Base-by-base conservation (phyloP, 2,113 vertebrate species). In the Etheostoma spectabile region DNA sequence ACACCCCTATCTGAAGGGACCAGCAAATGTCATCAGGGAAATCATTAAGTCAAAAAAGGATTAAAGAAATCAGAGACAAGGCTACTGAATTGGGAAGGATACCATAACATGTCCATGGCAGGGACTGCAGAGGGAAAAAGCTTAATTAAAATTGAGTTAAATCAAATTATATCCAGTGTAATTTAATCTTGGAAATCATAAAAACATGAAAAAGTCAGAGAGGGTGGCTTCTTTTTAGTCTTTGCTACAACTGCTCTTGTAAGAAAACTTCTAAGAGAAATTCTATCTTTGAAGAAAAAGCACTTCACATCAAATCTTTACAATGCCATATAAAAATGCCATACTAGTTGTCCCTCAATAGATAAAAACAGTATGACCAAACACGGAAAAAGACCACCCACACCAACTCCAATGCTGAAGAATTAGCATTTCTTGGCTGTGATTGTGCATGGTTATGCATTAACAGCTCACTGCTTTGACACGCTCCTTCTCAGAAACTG, bases 361-460 rank as follows among this genome's bases (percentile, higher is more conserved):
- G 68, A 62, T 75, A 53, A 86, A 84, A 84, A 70, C 48, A 77
- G 52, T 56, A 68, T 48, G 51, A 88, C 82, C 83, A 91, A 89
- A 90, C 71, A 87, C 67, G 74, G 73, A 84, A 35, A 83, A 75
- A 77, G 30, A 79, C 73, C 92, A 77, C 93, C 91, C 87, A 92
- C 91, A 83, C 83, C 27, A 80, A 79, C 69, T 84, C 67, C 69
- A 73, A 77, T 91, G 82, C 82, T 80, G 65, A 78, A 84, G 74
- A 86, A 90, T 93, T 91, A 91, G 86, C 86, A 88, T 91, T 80
- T 86, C 68, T 77, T 83, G 88, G 84, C 88, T 90, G 89, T 88
- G 93, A 90, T 88, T 82, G 91, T 92, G 92, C 92, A 90, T 90
- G 76, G 86, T 92, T 86, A 90, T 88, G 91, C 91, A 92, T 94